A percentile compares a stretch with the other conserved stretches of the same genome.
These are phyloP conservation scores for Zaprionus vittiger DNA, from an alignment of 1,140 invertebrate genomes.

Conservation along the genomic window DNA sequence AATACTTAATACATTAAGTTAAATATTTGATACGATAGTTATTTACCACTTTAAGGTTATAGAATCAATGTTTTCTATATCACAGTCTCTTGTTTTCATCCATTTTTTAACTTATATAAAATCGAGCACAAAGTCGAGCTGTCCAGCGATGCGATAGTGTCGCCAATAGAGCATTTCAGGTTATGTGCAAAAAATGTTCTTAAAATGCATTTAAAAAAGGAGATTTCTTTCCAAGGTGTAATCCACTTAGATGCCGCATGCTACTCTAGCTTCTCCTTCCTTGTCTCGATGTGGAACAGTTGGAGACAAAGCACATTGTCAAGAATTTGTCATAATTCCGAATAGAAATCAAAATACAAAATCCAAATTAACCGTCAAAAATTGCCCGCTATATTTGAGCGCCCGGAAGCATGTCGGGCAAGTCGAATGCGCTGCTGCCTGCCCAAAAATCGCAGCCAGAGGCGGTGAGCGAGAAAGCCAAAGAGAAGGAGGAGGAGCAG, in stretches of 20 bases:
- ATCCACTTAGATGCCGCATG: neutral
- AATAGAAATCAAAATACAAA: constrained; percentile 7
- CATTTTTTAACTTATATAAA: neutral
- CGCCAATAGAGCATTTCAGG: neutral
- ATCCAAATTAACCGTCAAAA: constrained; percentile 13
- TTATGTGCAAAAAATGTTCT: neutral
- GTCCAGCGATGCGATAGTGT: neutral
- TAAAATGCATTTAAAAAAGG: too few species aligned
- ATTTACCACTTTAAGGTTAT: too few species aligned
- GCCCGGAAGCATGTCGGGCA: constrained; percentile 11
- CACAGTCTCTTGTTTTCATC: neutral
- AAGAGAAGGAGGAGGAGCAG: neutral
- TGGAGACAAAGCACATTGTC: neutral
- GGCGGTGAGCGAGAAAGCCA: neutral
- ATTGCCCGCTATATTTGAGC: neutral
- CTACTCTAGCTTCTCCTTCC: neutral
- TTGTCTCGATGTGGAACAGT: neutral
- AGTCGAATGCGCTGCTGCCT: constrained; percentile 2
- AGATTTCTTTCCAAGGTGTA: too few species aligned
- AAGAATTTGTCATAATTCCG: neutral
- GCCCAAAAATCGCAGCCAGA: constrained; percentile 1
- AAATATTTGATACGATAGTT: too few species aligned
- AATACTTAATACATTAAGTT: too few species aligned
- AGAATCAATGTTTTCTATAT: neutral
- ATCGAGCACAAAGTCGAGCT: neutral